These are phyloP conservation scores for Anolis apletophallus DNA, from an alignment of 2,797 vertebrate species.

Conservation along the genomic window DNA sequence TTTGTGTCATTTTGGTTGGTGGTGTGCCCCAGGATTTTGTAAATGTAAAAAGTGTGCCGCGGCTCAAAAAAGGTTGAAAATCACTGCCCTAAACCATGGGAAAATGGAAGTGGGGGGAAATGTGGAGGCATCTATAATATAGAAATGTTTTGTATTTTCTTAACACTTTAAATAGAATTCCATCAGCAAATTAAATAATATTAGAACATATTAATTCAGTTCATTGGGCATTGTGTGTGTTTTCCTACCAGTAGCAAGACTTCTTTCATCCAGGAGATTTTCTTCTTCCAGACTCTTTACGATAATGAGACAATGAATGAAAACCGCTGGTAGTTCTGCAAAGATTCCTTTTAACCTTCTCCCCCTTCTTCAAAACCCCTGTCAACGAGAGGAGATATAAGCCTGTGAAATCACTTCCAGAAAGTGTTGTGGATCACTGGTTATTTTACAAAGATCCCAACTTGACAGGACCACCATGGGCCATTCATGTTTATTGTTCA, in stretches of 20 bases:
- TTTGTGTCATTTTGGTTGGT: no score
- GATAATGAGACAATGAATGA: slow-evolving; percentile 42
- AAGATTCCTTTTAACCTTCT: slow-evolving; percentile 26
- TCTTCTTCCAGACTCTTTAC: slow-evolving; percentile 34
- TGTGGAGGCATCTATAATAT: not conserved
- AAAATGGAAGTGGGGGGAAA: not conserved
- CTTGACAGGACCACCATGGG: slow-evolving; percentile 87
- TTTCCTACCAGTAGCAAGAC: slow-evolving; percentile 56
- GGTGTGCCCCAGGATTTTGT: no score
- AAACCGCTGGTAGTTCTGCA: not conserved
- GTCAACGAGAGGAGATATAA: slow-evolving; percentile 36
- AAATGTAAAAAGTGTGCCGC: no score
- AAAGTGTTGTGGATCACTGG: slow-evolving; percentile 78
- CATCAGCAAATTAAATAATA: not conserved
- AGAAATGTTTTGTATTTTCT: not conserved
- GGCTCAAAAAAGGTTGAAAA: no score
- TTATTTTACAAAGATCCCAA: slow-evolving; percentile 81
- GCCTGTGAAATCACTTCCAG: slow-evolving; percentile 76
- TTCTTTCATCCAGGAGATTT: slow-evolving; percentile 35
- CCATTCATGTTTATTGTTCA: slow-evolving; percentile 87
- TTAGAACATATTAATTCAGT: slow-evolving; percentile 51
- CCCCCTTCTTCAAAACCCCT: slow-evolving; percentile 14
- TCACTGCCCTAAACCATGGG: not conserved
- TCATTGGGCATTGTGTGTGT: slow-evolving; percentile 71
- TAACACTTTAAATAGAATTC: not conserved